Base-by-base conservation (phyloP, 2,888 invertebrate genomes). In the Trachelus troglodyta region DNA sequence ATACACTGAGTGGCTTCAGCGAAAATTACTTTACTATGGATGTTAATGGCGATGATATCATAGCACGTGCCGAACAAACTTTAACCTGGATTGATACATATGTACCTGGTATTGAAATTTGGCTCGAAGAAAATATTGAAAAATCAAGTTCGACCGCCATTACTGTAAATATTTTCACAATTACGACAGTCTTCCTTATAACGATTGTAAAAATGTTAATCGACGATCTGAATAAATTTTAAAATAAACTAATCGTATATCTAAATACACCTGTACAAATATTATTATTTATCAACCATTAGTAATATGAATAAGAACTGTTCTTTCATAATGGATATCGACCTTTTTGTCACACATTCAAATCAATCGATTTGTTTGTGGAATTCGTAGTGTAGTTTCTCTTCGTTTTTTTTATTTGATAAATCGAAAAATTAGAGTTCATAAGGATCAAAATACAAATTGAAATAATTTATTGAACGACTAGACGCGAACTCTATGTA, bases 61-160 rank as follows among this genome's bases (percentile, higher is more conserved):
- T 56, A 15, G 23, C 56, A 23, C 56, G 56, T 34, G 82, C 86
- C 1, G 71, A 76, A 34, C 77, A 79, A 23, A 86, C 83, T 30
- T 69, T 87, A 15, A 69, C 76, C 12, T 89, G 89, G 90, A 83
- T 87, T n/a, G 34, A 80, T 30, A 81, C 56, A 35, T 83, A 84
- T 56, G 56, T 23, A 23, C 56, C 56, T 23, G 23, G 1, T 56
- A 56, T 56, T 23, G 56, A 23, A 9, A 56, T 56, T 56, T 56
- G 56, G 56, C 56, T 56, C 23, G 56, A 56, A 9, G 56, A 56
- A 56, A 23, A 56, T 56, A 23, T 23, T 56, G 56, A 56, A 2
- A 6, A 9, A 56, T 56, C 56, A 6, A 9, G 56, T 23, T 56
- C 56, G 9, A 23, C 15, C 1, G 56, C 9, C 2, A 23, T 23